Evolutionary conservation across 2,888 invertebrate species (phyloP).

Genomic region (Cerastis leucographa): DNA sequence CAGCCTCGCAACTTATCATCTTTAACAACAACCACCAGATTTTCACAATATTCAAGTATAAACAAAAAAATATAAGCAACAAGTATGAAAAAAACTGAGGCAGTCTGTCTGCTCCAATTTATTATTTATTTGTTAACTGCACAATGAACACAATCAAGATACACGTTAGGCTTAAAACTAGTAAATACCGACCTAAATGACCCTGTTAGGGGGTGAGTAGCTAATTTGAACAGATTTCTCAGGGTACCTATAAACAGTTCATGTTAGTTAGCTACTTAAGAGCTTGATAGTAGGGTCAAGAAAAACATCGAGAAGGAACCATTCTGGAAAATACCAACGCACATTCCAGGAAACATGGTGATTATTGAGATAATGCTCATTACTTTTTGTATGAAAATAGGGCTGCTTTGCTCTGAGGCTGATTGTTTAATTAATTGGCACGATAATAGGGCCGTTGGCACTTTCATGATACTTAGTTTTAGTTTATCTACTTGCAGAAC

Average conservation of each 20-base stretch:
- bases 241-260: neutral
- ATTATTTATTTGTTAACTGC: too few species aligned
- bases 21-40: slow-evolving; percentile 10
- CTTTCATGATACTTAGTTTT: neutral
- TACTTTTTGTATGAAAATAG: neutral
- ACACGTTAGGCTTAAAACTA: too few species aligned
- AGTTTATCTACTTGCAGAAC: neutral
- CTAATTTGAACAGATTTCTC: neutral
- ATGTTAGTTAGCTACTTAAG: neutral
- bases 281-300: neutral
- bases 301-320: neutral
- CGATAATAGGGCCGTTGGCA: neutral
- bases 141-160: too few species aligned
- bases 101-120: neutral
- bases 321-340: neutral
- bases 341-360: neutral
- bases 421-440: neutral
- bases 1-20: slow-evolving; percentile 12
- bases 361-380: neutral
- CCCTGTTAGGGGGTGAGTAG: too few species aligned
- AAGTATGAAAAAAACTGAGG: neutral
- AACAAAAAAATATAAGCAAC: too few species aligned
- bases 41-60: neutral
- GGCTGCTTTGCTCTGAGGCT: neutral
- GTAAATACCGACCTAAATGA: too few species aligned